Evolutionary conservation across 1,140 invertebrate species (phyloP), one percentile per base, ranked within the genome.

Genomic region (Leptinotarsa lineolata): DNA sequence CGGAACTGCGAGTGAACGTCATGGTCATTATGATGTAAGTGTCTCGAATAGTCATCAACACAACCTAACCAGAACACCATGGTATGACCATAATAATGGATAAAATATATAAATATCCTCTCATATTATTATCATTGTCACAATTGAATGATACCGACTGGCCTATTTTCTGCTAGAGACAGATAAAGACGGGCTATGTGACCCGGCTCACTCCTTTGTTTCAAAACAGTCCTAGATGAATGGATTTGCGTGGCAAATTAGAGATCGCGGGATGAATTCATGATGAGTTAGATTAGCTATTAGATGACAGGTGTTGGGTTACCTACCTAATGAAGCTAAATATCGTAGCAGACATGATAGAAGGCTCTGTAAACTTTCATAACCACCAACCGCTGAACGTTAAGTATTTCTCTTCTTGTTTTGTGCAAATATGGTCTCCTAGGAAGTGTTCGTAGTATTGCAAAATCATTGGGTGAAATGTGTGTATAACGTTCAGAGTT

Each of bases 241-340:
- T 18, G 76, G 78, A 78, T 75, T 75, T 77, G 76, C 74, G 78
- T 74, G 79, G 78, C 79, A 81, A 81, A 81, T 81, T 81, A 79
- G 73, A 81, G 77, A 78, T 74, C 78, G 77, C 72, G 75, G 68
- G 78, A 78, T 77, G 79, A 81, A 81, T 81, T 77, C 73, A 59
- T 78, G 78, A 81, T 81, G 75, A 81, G 79, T 65, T 70, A 72
- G 76, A 79, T 79, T 74, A 74, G 70, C 76, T 78, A 79, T 78
- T 74, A 75, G 76, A 71, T 77, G 76, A 78, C 78, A 79, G 76
- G 74, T 79, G 74, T 75, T 76, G 74, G 67, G 60, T 74, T 79
- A 77, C 65, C 46, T 76, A 73, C 68, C 70, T 76, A 76, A 72
- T 74, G 73, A 72, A 22, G 20, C 39, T 24, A 67, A 74, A 76